A percentile compares a stretch with the other conserved stretches of the same genome.
Conservation (phyloP, 2,888 invertebrate genomes). For the Calliphora vomitoria region DNA sequence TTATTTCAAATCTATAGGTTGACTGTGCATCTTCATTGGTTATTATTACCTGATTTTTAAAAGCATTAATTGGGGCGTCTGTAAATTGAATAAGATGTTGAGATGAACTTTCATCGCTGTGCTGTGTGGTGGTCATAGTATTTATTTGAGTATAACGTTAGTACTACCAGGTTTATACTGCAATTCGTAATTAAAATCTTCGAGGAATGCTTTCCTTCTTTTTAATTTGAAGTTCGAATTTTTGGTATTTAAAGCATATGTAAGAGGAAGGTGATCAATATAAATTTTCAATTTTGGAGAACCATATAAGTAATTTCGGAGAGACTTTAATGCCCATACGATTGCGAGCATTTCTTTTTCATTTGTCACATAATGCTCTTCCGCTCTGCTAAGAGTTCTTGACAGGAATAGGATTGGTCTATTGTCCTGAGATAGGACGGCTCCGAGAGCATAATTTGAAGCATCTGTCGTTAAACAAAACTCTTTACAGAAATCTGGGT, state of each 20-base stretch:
- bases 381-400: conserved; percentile 1
- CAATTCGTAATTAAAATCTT: not conserved
- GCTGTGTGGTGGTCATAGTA: not conserved
- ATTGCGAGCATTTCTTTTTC: conserved; percentile 11
- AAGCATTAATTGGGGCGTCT: not conserved
- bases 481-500: not conserved
- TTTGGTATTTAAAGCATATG: not conserved
- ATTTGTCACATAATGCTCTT: not conserved
- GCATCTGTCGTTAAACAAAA: conserved; percentile 8
- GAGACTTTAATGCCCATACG: not conserved
- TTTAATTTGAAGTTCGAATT: conserved; percentile 17
- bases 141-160: not conserved
- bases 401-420: conserved; percentile 6
- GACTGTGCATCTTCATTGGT: conserved; percentile 4
- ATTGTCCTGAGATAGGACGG: not conserved
- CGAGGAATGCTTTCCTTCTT: not conserved
- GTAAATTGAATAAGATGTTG: conserved; percentile 29
- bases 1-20: conserved; percentile 42
- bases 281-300: conserved; percentile 10
- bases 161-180: not conserved
- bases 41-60: not conserved
- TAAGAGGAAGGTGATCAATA: conserved; percentile 9
- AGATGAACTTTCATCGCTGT: conserved; percentile 8
- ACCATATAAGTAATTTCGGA: conserved; percentile 5
- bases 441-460: conserved; percentile 3